Conservation (phyloP, 2,888 invertebrate genomes). For the Magallana nippona region DNA sequence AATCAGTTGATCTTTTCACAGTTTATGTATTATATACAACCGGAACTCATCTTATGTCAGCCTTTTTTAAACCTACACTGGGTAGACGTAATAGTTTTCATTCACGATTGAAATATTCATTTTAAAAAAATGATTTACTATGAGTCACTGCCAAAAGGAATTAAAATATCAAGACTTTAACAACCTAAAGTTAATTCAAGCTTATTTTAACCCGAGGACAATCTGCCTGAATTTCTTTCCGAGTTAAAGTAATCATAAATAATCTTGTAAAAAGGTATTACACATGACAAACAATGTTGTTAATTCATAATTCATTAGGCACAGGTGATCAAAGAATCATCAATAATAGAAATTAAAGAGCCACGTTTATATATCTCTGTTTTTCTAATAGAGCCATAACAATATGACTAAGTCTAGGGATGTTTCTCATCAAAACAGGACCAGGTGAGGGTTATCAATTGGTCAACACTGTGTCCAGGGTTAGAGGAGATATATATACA, state of each 20-base stretch:
- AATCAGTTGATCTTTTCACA: background rate
- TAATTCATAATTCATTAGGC: constrained; percentile 1
- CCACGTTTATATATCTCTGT: background rate
- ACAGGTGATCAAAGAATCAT: background rate
- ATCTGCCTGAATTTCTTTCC: background rate
- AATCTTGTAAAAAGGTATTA: constrained; percentile 1
- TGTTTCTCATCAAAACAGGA: constrained; percentile 24
- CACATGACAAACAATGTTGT: background rate
- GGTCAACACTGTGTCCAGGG: background rate
- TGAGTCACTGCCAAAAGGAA: background rate
- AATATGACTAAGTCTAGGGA: background rate
- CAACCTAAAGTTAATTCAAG: background rate
- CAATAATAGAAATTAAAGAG: constrained; percentile 8
- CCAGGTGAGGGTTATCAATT: constrained; percentile 23
- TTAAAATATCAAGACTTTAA: background rate
- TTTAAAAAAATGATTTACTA: background rate
- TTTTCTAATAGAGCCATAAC: background rate
- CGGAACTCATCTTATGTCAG: background rate
- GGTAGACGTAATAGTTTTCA: background rate
- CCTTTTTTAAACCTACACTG: background rate
- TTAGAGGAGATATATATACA: constrained; percentile 8
- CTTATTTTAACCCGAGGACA: constrained; percentile 9
- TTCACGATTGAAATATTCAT: background rate
- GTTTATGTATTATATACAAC: background rate
- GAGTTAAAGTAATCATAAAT: background rate